Percentiles rank a stretch among this genome's conserved stretches.
Evolutionary conservation across 2,113 vertebrate species (phyloP).

Genomic region (Bothrops jararaca): DNA sequence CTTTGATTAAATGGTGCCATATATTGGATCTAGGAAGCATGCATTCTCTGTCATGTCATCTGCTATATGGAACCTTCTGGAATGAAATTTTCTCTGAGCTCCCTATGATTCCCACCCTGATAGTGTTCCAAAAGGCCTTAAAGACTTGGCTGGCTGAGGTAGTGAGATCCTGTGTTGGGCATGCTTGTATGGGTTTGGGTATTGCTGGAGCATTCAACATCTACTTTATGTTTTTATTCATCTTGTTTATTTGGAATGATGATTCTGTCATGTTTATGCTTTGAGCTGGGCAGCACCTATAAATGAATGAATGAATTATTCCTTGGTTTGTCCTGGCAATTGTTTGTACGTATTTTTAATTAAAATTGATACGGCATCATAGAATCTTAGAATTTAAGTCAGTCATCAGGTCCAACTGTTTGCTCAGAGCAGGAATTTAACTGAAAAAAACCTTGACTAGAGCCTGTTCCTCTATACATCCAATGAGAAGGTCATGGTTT

Average conservation of each 20-base stretch:
- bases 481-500: background rate
- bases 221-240: background rate
- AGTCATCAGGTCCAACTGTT: background rate
- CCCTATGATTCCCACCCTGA: background rate
- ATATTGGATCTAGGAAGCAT: background rate
- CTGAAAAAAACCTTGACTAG: background rate
- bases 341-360: background rate
- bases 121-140: background rate
- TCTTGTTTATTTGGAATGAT: background rate
- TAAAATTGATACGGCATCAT: background rate
- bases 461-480: background rate
- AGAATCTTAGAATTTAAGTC: background rate
- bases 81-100: background rate
- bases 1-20: background rate
- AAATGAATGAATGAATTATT: background rate
- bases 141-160: background rate
- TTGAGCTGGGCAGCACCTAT: background rate
- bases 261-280: background rate
- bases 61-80: background rate
- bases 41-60: background rate
- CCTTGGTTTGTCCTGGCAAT: background rate
- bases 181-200: background rate
- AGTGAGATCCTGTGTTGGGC: background rate
- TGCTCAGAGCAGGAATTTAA: background rate
- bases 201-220: background rate